These are phyloP conservation scores for Siniperca undulata DNA, from an alignment of 2,797 vertebrate species.

Conservation along the genomic window DNA sequence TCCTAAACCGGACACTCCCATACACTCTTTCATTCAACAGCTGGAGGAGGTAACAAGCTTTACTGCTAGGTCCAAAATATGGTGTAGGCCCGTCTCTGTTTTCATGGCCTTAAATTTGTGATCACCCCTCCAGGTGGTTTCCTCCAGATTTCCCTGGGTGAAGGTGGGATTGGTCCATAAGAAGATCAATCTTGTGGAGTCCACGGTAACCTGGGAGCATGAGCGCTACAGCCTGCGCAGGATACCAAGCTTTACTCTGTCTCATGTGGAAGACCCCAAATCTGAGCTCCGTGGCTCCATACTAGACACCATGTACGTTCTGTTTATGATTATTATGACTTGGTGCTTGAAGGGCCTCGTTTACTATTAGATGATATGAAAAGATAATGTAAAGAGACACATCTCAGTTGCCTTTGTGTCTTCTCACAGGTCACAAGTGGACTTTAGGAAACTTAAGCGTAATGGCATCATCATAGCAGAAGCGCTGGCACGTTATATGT, in stretches of 20 bases:
- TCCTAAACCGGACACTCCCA: constrained; percentile 79
- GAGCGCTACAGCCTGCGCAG: constrained; percentile 86
- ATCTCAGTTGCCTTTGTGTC: background rate
- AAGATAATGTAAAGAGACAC: background rate
- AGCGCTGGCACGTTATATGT: constrained; percentile 85
- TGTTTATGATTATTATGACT: background rate
- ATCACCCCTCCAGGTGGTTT: constrained; percentile 77
- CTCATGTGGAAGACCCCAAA: constrained; percentile 84
- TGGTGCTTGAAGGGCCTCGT: background rate
- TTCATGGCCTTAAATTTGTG: constrained; percentile 1
- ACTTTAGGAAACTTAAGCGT: constrained; percentile 85
- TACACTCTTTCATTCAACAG: constrained; percentile 81
- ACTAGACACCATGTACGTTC: constrained; percentile 83
- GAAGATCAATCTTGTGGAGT: constrained; percentile 88
- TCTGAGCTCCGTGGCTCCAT: constrained; percentile 82
- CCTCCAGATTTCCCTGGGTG: constrained; percentile 85
- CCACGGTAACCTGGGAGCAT: constrained; percentile 87
- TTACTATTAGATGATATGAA: background rate
- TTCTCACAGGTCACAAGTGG: constrained; percentile 81
- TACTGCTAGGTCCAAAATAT: background rate
- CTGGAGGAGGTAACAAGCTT: constrained; percentile 82
- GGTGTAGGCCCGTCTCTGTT: background rate
- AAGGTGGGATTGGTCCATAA: constrained; percentile 85
- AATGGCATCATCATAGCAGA: constrained; percentile 86
- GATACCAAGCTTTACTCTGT: constrained; percentile 87